Evolutionary conservation across 2,888 invertebrate species (phyloP).

Genomic region (Liopterus haemorrhoidalis): DNA sequence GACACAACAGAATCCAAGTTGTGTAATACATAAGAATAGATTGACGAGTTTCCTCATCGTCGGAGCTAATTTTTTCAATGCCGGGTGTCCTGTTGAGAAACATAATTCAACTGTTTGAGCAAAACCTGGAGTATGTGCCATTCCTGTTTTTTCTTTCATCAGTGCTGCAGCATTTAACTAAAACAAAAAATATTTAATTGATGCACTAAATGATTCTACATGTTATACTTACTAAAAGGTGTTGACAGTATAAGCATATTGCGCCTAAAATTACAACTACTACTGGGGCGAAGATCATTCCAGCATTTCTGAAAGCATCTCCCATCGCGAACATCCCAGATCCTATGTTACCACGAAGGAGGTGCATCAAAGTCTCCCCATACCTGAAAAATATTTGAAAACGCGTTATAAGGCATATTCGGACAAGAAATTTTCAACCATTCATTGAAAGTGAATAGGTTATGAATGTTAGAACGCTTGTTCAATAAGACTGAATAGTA

Average conservation of each 20-base stretch:
- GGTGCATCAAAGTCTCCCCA: constrained; percentile 80
- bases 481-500: neutral
- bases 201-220: no score
- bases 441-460: neutral
- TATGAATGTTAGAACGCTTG: neutral
- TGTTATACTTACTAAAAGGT: constrained; percentile 65
- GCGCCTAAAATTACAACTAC: constrained; percentile 74
- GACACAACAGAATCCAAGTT: constrained; percentile 95
- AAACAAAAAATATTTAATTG: constrained; percentile 34
- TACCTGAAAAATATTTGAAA: constrained; percentile 54
- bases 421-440: no score
- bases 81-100: constrained; percentile 68
- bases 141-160: constrained; percentile 55
- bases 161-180: constrained; percentile 66
- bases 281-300: constrained; percentile 73
- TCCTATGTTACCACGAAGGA: constrained; percentile 93
- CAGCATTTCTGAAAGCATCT: constrained; percentile 88
- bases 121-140: constrained; percentile 60
- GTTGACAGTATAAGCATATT: constrained; percentile 88
- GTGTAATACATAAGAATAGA: constrained; percentile 86
- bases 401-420: no score
- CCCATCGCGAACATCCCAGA: constrained; percentile 96
- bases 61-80: constrained; percentile 56
- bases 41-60: constrained; percentile 70
- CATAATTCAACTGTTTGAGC: constrained; percentile 78